A percentile compares a stretch with the other conserved stretches of the same genome.
These are phyloP conservation scores for Egretta garzetta DNA, from an alignment of 2,113 vertebrate species.

Conservation along the genomic window DNA sequence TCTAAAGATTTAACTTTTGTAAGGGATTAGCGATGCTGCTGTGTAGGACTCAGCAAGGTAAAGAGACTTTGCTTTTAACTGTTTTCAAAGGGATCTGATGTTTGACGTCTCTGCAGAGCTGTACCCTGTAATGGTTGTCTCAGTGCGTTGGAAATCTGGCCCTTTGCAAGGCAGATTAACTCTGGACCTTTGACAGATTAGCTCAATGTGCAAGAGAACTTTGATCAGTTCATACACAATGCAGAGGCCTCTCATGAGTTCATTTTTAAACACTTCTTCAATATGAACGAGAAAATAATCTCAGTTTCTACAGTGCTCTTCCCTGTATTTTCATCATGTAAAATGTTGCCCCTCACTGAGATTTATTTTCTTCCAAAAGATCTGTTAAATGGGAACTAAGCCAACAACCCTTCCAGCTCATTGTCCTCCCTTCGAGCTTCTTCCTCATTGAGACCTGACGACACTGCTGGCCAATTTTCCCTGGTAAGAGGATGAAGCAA, in stretches of 20 bases:
- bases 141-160: background rate
- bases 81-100: conserved; percentile 1
- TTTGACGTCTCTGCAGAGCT: background rate
- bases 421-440: background rate
- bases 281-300: background rate
- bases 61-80: background rate
- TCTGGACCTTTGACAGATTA: background rate
- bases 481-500: background rate
- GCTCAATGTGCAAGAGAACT: background rate
- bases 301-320: background rate
- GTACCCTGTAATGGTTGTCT: background rate
- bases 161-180: background rate
- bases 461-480: background rate
- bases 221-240: background rate
- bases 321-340: fast-evolving
- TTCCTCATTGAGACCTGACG: background rate
- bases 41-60: background rate
- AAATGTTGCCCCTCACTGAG: background rate
- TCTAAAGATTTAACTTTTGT: background rate
- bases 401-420: background rate
- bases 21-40: background rate
- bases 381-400: background rate
- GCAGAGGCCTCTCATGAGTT: background rate
- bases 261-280: background rate
- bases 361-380: background rate